Evolutionary conservation across 2,888 invertebrate genomes (phyloP).

Genomic region (Ophion costatus): DNA sequence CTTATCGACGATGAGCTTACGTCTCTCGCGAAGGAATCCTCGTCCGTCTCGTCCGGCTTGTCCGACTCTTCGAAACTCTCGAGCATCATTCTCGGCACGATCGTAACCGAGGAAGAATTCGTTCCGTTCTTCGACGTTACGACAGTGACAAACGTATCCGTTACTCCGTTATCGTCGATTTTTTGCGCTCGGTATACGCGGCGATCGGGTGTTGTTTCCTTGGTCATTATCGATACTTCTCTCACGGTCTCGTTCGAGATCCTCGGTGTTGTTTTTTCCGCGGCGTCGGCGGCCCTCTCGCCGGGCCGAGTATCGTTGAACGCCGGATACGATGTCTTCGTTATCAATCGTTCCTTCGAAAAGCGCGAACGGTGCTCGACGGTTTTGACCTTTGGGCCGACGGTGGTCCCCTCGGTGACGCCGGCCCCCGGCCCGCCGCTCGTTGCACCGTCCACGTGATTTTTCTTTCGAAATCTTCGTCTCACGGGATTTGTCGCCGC

Average conservation of each 20-base stretch:
- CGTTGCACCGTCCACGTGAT: not conserved
- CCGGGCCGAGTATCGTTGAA: slow-evolving; percentile 41
- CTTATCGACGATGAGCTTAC: slow-evolving; percentile 67
- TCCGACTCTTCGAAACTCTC: slow-evolving; percentile 33
- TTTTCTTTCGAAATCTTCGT: slow-evolving; percentile 48
- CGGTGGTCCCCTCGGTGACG: slow-evolving; percentile 42
- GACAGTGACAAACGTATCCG: slow-evolving; percentile 69
- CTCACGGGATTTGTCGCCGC: slow-evolving; percentile 37
- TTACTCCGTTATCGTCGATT: slow-evolving; percentile 72
- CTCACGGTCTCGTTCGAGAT: slow-evolving; percentile 67
- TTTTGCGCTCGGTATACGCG: slow-evolving; percentile 72
- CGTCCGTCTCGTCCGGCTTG: slow-evolving; percentile 45
- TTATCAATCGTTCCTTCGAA: slow-evolving; percentile 75
- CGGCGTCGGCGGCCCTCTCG: slow-evolving; percentile 12
- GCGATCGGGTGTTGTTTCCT: slow-evolving; percentile 74
- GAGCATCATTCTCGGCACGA: slow-evolving; percentile 29
- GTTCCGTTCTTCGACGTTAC: slow-evolving; percentile 71
- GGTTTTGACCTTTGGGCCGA: slow-evolving; percentile 68
- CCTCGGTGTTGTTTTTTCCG: slow-evolving; percentile 6
- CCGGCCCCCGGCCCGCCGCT: slow-evolving; percentile 17
- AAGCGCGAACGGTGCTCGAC: slow-evolving; percentile 74
- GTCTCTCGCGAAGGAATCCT: slow-evolving; percentile 52
- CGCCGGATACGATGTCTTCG: slow-evolving; percentile 71
- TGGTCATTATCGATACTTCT: slow-evolving; percentile 71
- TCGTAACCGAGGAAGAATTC: slow-evolving; percentile 23